Base-by-base conservation (phyloP, 2,113 vertebrate species). In the Cryptomyrus ogoouensis region DNA sequence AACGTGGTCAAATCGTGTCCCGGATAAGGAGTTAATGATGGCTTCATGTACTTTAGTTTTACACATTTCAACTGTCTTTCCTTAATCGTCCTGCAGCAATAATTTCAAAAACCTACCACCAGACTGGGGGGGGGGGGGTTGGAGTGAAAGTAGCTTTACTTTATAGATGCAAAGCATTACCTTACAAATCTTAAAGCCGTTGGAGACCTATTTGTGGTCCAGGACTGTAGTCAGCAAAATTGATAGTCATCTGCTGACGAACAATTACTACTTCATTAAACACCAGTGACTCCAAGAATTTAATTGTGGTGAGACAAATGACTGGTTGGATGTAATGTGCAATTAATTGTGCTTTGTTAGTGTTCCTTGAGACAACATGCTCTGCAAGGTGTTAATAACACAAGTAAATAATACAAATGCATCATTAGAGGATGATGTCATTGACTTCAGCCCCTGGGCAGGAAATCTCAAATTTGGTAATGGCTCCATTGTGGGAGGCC, bases 381-480 rank as follows among this genome's bases (percentile, higher is more conserved):
- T 31, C 50, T 90, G 83, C 62, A 56, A 89, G 91, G 83, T 62
- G 62, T 83, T 90, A 89, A 86, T 70, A 70, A 70, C 27, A 13
- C 9, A 70, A 70, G n/a, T 12, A 70, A 89, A 89, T 39, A 56
- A 87, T 86, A 91, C 91, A 94, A 93, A 95, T 94, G 92, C 92
- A 94, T 94, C 93, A 93, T 42, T 56, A 89, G 91, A 92, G 88
- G 90, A 94, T 95, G 94, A 95, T 95, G 95, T 95, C 95, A 95
- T 94, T 91, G 91, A 91, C 46, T 91, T 93, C 92, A 84, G 91
- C 92, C 92, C 91, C 91, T 87, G 91, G 93, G 91, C 94, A 95
- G 93, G 94, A 95, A 94, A 93, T 95, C 92, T 94, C 93, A 93
- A 93, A 94, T 89, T 91, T 91, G 92, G 93, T 95, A 94, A 95